Evolutionary conservation across 2,113 vertebrate species (phyloP).

Genomic region (Cephalopterus ornatus): DNA sequence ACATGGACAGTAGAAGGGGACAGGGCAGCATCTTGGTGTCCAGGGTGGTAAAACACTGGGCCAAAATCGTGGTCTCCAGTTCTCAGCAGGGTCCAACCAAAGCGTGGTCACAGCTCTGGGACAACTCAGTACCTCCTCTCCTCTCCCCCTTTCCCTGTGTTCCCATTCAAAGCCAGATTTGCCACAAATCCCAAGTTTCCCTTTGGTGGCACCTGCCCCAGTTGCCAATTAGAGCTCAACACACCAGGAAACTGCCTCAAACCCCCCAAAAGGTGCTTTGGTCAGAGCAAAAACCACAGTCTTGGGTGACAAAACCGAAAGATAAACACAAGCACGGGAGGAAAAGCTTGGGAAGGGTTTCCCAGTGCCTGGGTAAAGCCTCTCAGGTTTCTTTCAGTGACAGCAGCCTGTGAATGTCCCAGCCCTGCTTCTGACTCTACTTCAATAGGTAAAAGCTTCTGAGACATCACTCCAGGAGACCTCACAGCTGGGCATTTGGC

Average conservation of each 20-base stretch:
- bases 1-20: accelerated
- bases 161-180: background rate
- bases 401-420: background rate
- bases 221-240: background rate
- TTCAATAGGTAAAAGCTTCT: background rate
- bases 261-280: background rate
- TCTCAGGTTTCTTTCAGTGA: background rate
- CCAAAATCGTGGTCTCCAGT: background rate
- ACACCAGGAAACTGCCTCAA: background rate
- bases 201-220: background rate
- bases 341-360: background rate
- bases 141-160: background rate
- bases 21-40: too few species aligned
- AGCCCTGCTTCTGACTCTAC: background rate
- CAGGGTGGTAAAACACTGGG: accelerated
- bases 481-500: background rate
- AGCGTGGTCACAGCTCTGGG: background rate
- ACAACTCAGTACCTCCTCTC: background rate
- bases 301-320: background rate
- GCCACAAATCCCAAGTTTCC: background rate
- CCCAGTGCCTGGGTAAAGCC: background rate
- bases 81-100: accelerated
- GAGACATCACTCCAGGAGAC: background rate
- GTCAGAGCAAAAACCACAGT: background rate
- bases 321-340: background rate